These are phyloP conservation scores for Abrostola triplasia DNA, from an alignment of 2,888 invertebrate species.

Conservation along the genomic window DNA sequence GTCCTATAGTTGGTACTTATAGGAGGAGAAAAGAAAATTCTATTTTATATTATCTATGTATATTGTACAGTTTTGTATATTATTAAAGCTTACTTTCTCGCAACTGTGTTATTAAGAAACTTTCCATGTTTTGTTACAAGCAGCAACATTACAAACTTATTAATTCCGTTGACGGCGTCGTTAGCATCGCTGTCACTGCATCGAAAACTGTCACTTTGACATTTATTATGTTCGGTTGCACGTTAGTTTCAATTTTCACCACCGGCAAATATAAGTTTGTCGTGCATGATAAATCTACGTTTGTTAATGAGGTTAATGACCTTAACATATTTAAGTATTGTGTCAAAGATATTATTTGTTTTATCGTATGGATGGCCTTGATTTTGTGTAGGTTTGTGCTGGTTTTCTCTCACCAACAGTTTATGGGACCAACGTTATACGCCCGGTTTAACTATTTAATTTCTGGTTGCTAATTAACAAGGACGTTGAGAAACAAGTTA, in stretches of 20 bases:
- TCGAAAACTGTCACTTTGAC: neutral
- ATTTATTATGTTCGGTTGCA: neutral
- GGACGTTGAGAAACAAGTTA: slow-evolving; percentile 17
- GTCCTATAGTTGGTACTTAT: too few species aligned
- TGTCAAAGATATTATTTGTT: slow-evolving; percentile 42
- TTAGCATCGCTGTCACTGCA: neutral
- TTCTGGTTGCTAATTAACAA: slow-evolving; percentile 10
- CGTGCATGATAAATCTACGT: slow-evolving; percentile 22
- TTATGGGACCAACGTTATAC: slow-evolving; percentile 20
- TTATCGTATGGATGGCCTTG: slow-evolving; percentile 44
- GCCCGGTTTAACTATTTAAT: slow-evolving; percentile 42
- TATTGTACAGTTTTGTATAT: too few species aligned
- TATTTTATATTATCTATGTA: too few species aligned
- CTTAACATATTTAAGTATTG: slow-evolving; percentile 28
- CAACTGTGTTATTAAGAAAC: neutral
- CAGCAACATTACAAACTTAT: neutral
- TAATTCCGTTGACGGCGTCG: neutral
- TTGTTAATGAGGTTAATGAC: slow-evolving; percentile 34
- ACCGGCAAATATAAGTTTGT: neutral
- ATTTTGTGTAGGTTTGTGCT: slow-evolving; percentile 34
- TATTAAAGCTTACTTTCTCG: neutral
- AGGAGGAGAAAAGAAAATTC: too few species aligned
- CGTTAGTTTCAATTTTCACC: neutral
- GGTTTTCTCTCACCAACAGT: slow-evolving; percentile 40
- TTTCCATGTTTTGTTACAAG: too few species aligned